These are phyloP conservation scores for human DNA, from an alignment of 2,113 vertebrate species.

Conservation along the genomic window DNA sequence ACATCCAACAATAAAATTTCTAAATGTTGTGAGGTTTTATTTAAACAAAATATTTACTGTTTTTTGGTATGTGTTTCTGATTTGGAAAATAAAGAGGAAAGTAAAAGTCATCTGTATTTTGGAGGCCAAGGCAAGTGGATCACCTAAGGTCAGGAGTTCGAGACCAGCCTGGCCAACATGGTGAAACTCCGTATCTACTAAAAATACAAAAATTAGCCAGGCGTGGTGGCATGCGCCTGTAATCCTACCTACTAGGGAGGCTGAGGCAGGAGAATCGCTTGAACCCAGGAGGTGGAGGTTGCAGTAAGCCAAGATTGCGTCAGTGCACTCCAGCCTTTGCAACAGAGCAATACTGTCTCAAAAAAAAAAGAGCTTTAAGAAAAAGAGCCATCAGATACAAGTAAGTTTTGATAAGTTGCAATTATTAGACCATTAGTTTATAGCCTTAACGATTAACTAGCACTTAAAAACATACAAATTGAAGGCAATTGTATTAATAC, in stretches of 20 bases:
- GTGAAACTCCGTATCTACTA: not conserved
- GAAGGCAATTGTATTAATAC: not conserved
- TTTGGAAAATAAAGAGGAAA: constrained; percentile 3
- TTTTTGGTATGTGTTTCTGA: constrained; percentile 22
- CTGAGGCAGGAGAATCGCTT: not conserved
- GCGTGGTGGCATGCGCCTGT: not conserved
- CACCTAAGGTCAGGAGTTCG: not conserved
- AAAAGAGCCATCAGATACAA: not conserved
- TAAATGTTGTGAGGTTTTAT: not conserved
- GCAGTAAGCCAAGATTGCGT: not conserved
- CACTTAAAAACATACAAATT: not conserved
- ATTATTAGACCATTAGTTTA: not conserved
- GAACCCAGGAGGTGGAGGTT: not conserved
- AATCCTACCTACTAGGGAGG: not conserved
- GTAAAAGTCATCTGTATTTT: not conserved
- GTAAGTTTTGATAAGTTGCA: not conserved
- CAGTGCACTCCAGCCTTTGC: not conserved
- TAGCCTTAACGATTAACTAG: not conserved
- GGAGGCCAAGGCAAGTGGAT: not conserved
- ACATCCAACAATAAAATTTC: not conserved
- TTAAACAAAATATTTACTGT: constrained; percentile 6
- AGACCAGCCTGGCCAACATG: not conserved
- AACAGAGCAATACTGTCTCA: not conserved
- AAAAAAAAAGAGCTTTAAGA: not conserved
- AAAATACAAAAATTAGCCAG: not conserved